Evolutionary conservation across 2,888 invertebrate species (phyloP), one percentile per base, ranked within the genome.

Genomic region (Phyto melanocephala): DNA sequence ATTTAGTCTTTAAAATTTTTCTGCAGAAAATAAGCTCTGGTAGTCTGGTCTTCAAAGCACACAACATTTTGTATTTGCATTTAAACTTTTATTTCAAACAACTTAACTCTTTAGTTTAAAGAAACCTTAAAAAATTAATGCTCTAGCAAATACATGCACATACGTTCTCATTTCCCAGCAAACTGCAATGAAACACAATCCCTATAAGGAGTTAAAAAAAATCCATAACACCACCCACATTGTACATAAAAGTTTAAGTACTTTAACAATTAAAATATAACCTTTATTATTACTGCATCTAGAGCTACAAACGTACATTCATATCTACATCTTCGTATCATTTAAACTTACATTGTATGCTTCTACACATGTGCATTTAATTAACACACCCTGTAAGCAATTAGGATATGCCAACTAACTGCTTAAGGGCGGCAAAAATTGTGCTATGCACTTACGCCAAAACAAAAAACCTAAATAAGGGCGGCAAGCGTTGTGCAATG

Each of bases 51-150:
- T 67, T 35, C 65, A 65, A 71, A 60, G 13, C 13, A 52, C 15
- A 56, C 22, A 22, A 10, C 47, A 28, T 45, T 70, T 54, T 13
- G 7, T 20, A 10, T 37, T 28, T 10, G 63, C 47, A 63, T 63
- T 65, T 65, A 33, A 33, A 50, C 50, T 52, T 67, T 67, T 35
- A 15, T 40, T 60, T 60, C 42, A 42, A 79, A 60, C n/a, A 80
- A 60, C 50, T 74, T 62, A 62, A 68, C 72, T 65, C 33, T 80
- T 74, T 74, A 37, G 45, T 62, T 74, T 54, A 62, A 45, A 52
- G 79, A 74, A 80, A 52, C 79, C 79, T 54, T 74, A 80, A 1
- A 72, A 28, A 67, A 45, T 40, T 35, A 68, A 70, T 35, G 11
- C 76, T 33, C 24, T 5, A 28, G 11, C n/a, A 22, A n/a, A 24